These are phyloP conservation scores for Hydrolagus affinis DNA, from an alignment of 2,113 vertebrate genomes.

Conservation along the genomic window DNA sequence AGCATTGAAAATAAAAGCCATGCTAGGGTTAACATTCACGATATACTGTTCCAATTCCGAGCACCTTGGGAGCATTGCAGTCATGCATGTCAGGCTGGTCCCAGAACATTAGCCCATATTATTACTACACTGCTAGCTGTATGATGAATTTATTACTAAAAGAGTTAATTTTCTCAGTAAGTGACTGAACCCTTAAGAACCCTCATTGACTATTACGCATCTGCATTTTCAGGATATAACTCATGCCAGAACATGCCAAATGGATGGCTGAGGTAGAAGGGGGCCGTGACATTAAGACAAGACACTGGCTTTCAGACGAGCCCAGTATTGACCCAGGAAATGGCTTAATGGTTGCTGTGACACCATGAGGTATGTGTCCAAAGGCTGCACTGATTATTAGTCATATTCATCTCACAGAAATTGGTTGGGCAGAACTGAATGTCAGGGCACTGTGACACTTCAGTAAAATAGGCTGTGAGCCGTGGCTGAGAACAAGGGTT, in stretches of 20 bases:
- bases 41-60: neutral
- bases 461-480: neutral
- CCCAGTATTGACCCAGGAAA: slow-evolving; percentile 24
- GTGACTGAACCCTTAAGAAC: neutral
- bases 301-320: neutral
- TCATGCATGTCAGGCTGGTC: neutral
- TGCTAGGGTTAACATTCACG: neutral
- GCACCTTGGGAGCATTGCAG: neutral
- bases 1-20: neutral
- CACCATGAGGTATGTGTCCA: slow-evolving; percentile 24
- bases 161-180: slow-evolving; percentile 15
- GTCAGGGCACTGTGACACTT: neutral
- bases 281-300: slow-evolving; percentile 22
- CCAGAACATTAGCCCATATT: neutral
- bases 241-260: neutral
- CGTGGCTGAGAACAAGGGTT: neutral
- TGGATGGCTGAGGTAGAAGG: neutral
- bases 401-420: slow-evolving; percentile 4
- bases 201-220: neutral
- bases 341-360: slow-evolving; percentile 14
- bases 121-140: neutral
- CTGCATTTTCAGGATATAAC: slow-evolving; percentile 1
- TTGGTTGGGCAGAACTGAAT: neutral
- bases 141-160: neutral
- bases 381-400: slow-evolving; percentile 13